Evolutionary conservation across 2,113 vertebrate species (phyloP).

Genomic region (Hippolais icterina): DNA sequence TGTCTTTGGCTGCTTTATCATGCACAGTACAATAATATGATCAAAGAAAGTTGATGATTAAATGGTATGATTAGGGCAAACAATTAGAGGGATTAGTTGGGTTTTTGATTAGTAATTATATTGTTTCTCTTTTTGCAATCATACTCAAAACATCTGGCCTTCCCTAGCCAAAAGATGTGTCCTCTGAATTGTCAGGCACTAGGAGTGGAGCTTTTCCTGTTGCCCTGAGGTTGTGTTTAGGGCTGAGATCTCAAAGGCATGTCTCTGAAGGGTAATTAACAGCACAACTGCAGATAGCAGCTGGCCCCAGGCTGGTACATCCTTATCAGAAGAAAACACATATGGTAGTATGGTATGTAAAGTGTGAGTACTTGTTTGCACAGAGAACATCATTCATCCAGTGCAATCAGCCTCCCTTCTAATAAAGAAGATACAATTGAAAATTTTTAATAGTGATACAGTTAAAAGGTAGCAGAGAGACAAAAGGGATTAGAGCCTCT

Average conservation of each 20-base stretch:
- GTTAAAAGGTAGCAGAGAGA: background rate
- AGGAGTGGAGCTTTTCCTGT: background rate
- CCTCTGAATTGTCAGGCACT: background rate
- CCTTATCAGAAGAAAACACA: background rate
- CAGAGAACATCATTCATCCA: background rate
- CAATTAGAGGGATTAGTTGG: background rate
- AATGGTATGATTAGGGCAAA: background rate
- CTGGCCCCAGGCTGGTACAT: background rate
- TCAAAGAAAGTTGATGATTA: background rate
- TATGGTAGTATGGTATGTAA: background rate
- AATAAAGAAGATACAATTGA: background rate
- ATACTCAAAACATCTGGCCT: background rate
- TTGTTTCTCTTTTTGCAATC: background rate
- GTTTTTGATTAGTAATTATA: background rate
- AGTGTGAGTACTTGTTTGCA: background rate
- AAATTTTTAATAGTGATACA: background rate
- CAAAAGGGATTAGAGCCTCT: background rate
- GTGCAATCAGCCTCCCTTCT: background rate
- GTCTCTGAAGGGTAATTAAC: constrained; percentile 9
- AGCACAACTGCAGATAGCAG: background rate
- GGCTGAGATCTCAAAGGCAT: background rate
- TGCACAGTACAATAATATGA: background rate
- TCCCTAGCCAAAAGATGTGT: background rate
- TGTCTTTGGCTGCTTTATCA: background rate
- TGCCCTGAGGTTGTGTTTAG: background rate